phyloP scores from a whole-genome alignment of 2,888 invertebrate species.

The Xanthorhoe designata region DNA sequence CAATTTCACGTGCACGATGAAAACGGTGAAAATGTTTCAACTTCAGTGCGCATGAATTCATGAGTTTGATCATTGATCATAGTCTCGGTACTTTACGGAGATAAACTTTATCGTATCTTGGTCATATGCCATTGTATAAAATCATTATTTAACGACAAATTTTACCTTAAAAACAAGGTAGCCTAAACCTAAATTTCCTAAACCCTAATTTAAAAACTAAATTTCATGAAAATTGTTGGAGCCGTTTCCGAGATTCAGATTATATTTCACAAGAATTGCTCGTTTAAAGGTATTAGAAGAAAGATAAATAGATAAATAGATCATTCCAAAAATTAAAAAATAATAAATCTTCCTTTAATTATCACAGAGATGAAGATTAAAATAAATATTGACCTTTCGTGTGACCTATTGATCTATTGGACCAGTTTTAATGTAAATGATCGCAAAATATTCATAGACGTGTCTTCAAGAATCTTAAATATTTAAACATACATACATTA shows the following conservation, averaged over 20 bases:
- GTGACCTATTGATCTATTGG: slow-evolving; percentile 25
- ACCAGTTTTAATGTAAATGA: slow-evolving; percentile 19
- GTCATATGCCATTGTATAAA: too few relatives aligned
- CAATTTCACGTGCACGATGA: slow-evolving; percentile 78
- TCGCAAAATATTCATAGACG: slow-evolving; percentile 13
- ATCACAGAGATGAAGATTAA: not conserved
- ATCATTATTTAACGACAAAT: too few relatives aligned
- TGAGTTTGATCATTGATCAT: slow-evolving; percentile 15
- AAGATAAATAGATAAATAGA: not conserved
- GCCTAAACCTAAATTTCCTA: too few relatives aligned
- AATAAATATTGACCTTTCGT: slow-evolving; percentile 10
- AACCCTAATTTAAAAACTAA: too few relatives aligned
- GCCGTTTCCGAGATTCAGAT: too few relatives aligned
- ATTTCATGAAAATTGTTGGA: too few relatives aligned
- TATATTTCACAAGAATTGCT: too few relatives aligned
- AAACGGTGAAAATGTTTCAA: slow-evolving; percentile 78
- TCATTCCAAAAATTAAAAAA: not conserved
- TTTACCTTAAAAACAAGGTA: too few relatives aligned
- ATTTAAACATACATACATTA: too few relatives aligned
- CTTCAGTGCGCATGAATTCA: slow-evolving; percentile 62
- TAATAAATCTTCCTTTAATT: not conserved
- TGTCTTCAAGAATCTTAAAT: not conserved
- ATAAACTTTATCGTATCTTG: not conserved
- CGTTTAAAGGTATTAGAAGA: too few relatives aligned
- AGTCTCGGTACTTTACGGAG: not conserved